A percentile compares a stretch with the other conserved stretches of the same genome.
Evolutionary conservation across 1,140 invertebrate species (phyloP).

Genomic region (Orchesella cincta): DNA sequence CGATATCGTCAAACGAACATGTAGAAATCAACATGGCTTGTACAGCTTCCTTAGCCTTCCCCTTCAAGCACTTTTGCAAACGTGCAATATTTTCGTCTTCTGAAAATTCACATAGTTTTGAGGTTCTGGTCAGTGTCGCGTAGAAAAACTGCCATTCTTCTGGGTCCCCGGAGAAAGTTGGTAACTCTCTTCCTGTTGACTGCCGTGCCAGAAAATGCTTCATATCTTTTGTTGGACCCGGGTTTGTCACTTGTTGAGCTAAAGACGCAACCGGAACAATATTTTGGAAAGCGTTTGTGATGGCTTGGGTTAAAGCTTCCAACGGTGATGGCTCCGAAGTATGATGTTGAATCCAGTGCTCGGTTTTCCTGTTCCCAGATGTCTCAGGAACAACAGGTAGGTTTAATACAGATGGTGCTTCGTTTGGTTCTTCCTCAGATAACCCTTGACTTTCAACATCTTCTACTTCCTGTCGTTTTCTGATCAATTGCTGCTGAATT

Average conservation of each 20-base stretch:
- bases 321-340: too few relatives aligned
- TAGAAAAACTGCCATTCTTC: slow-evolving; percentile 33
- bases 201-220: slow-evolving; percentile 23
- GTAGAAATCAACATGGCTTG: not conserved
- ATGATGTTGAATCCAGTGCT: too few relatives aligned
- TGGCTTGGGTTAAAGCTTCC: too few relatives aligned
- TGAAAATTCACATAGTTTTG: slow-evolving; percentile 22
- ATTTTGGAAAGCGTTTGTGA: too few relatives aligned
- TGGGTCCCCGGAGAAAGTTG: slow-evolving; percentile 6
- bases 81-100: slow-evolving; percentile 33
- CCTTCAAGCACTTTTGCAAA: slow-evolving; percentile 21
- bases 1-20: not conserved
- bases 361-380: too few relatives aligned
- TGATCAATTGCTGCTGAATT: too few relatives aligned
- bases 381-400: too few relatives aligned
- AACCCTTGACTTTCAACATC: too few relatives aligned
- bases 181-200: not conserved
- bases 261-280: too few relatives aligned
- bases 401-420: too few relatives aligned
- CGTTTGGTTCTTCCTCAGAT: too few relatives aligned
- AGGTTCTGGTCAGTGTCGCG: not conserved
- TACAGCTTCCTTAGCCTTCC: slow-evolving; percentile 31
- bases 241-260: not conserved
- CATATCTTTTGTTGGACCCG: not conserved
- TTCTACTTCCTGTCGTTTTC: too few relatives aligned